Evolutionary conservation across 2,888 invertebrate genomes (phyloP), one percentile per base, ranked within the genome.

Genomic region (Xanthia icteritia): DNA sequence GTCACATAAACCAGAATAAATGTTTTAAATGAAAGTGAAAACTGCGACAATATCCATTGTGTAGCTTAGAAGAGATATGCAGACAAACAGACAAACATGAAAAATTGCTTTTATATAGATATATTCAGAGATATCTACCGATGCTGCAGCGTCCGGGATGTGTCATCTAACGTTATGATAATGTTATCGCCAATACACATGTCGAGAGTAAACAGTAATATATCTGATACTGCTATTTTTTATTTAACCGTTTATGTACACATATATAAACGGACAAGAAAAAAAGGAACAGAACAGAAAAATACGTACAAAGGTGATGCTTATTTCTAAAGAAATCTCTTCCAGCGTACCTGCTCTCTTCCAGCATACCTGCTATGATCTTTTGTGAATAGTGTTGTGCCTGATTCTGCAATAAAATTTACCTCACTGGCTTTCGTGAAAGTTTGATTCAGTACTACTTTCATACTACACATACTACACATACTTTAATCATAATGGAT

Each of bases 121-220:
- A 20, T 9, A 48, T 51, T 51, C 6, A 56, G 4, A 23, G 23
- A 73, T 42, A n/a, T n/a, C n/a, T n/a, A 27, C 17, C 54, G n/a
- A 58, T 68, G n/a, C 42, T 68, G 31, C 51, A 68, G 48, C 31
- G 45, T 63, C 68, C n/a, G 39, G 45, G 9, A 60, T 81, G 36
- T 45, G 58, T 17, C 58, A 70, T 74, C 65, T 65, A 60, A n/a
- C 15, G 13, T 61, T 80, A 79, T 45, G 64, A 31, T 65, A 60
- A 39, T 13, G 13, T 61, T 80, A 79, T 60, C 68, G n/a, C 56
- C 61, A 63, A 73, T 79, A 64, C 31, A 63, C 51, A 54, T 36
- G 58, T 60, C 73, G 64, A 58, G 23, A 68, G 11, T 58, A 58
- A 58, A 54, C 51, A 42, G 45, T 39, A 64, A 58, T 63, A 63